A percentile compares a stretch with the other conserved stretches of the same genome.
Conservation (phyloP, 1,140 invertebrate genomes). For the Drosophila pseudoobscura region DNA sequence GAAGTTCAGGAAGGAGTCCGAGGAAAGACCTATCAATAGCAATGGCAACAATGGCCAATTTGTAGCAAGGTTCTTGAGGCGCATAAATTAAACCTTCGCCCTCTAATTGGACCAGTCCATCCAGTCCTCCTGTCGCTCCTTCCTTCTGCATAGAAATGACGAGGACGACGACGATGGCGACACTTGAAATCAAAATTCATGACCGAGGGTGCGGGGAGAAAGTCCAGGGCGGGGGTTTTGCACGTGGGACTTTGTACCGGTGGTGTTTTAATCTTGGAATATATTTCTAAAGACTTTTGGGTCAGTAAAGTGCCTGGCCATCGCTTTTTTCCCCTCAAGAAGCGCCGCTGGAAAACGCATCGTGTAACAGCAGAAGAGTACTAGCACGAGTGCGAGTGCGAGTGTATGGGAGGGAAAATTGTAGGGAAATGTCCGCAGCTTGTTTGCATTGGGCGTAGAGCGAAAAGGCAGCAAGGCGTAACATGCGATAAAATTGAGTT, state of each 20-base stretch:
- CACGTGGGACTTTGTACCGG: too few relatives aligned
- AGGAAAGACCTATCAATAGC: slow-evolving; percentile 57
- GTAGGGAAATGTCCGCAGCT: slow-evolving; percentile 25
- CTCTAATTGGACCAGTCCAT: slow-evolving; percentile 62
- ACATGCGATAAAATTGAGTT: slow-evolving; percentile 82
- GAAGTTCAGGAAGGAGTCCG: background rate
- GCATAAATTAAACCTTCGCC: slow-evolving; percentile 72
- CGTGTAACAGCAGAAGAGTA: too few relatives aligned
- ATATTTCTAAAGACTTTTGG: too few relatives aligned
- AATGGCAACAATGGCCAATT: slow-evolving; percentile 74
- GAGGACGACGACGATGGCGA: slow-evolving; percentile 36
- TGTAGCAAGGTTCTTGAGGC: slow-evolving; percentile 65
- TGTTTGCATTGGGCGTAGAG: slow-evolving; percentile 54
- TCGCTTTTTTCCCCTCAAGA: too few relatives aligned
- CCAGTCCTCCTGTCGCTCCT: too few relatives aligned
- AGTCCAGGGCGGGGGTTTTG: too few relatives aligned
- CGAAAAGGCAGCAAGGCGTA: slow-evolving; percentile 79
- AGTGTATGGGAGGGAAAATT: background rate
- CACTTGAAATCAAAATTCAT: slow-evolving; percentile 76
- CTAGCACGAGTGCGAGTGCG: too few relatives aligned
- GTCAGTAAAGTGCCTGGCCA: background rate
- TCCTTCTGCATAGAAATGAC: slow-evolving; percentile 49
- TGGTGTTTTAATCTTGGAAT: too few relatives aligned
- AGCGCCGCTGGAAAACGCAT: too few relatives aligned
- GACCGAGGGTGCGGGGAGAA: slow-evolving; percentile 2